Conservation (phyloP, 92 coral and sea anemone genomes). For the Isaurus tuberculatus region DNA sequence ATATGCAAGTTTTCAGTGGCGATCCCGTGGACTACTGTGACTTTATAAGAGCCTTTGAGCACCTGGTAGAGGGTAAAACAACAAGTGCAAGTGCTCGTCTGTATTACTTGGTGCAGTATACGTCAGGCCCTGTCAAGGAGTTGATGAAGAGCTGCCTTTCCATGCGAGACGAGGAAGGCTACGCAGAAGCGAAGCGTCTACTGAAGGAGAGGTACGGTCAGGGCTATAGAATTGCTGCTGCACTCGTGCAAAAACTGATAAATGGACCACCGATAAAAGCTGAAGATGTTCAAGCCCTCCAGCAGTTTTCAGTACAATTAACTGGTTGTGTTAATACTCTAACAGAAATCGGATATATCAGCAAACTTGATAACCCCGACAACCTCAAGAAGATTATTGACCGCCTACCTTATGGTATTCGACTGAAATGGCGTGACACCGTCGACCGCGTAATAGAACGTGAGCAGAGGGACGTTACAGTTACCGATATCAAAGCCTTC, state of each 20-base stretch:
- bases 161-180: conserved; percentile 25
- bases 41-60: too few species aligned
- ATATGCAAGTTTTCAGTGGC: too few species aligned
- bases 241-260: conserved; percentile 31
- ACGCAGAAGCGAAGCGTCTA: conserved; percentile 35
- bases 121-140: too few species aligned
- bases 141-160: conserved; percentile 44
- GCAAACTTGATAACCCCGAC: conserved; percentile 47
- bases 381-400: conserved; percentile 44
- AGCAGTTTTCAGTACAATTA: conserved; percentile 45
- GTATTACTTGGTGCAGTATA: too few species aligned
- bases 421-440: conserved; percentile 50
- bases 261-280: conserved; percentile 28
- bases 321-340: conserved; percentile 53
- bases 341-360: conserved; percentile 42
- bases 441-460: conserved; percentile 41
- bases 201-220: conserved; percentile 42
- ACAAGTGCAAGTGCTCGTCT: too few species aligned
- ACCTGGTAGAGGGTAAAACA: too few species aligned
- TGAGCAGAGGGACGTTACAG: conserved; percentile 36
- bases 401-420: conserved; percentile 41
- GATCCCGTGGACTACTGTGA: too few species aligned
- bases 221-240: conserved; percentile 29
- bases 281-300: conserved; percentile 51
- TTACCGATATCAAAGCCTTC: conserved; percentile 24